Evolutionary conservation across 1,140 invertebrate genomes (phyloP), one percentile per base, ranked within the genome.

Genomic region (Drosophila arawakana): DNA sequence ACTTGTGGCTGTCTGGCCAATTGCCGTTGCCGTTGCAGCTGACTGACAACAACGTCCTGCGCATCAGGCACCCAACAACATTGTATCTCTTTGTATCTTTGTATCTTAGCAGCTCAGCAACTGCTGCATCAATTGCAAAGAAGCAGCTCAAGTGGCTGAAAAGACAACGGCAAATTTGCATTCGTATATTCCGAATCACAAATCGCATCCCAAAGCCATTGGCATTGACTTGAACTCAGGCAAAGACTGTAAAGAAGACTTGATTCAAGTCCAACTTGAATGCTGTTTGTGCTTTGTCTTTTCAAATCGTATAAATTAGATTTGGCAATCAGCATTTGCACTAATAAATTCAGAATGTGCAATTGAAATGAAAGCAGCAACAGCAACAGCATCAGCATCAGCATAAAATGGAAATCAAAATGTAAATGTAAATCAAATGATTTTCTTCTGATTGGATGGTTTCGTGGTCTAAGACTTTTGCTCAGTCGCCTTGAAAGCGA

Each of bases 281-380:
- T 18, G 41, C 18, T 41, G 11, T 18, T 11, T 35, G 30, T 35
- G 62, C 21, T 60, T 49, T 61, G 34, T 65, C 58, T 77, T 54
- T 71, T 43, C 52, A 71, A 75, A 59, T 65, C 62, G 83, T 63
- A 88, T 88, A 88, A 70, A 88, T 88, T 88, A 78, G 69, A 75
- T 78, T 75, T 77, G 76, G 69, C 59, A 79, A 79, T 79, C 76
- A 55, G 44, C 21, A 46, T 54, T 62, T 55, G 47, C 55, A 57
- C 59, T 67, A 76, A 79, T 76, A 76, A 73, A 84, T 80, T 83
- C 80, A 65, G 75, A 79, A 82, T 74, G 43, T 18, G 44, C 76
- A 73, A 79, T 84, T 71, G 58, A 54, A 77, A 75, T 54, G 35
- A 69, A 81, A 86, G 54, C 70, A 69, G 50, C 69, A 52, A n/a